A percentile compares a stretch with the other conserved stretches of the same genome.
Conservation (phyloP, 2,888 invertebrate genomes). For the Nemurella pictetii region DNA sequence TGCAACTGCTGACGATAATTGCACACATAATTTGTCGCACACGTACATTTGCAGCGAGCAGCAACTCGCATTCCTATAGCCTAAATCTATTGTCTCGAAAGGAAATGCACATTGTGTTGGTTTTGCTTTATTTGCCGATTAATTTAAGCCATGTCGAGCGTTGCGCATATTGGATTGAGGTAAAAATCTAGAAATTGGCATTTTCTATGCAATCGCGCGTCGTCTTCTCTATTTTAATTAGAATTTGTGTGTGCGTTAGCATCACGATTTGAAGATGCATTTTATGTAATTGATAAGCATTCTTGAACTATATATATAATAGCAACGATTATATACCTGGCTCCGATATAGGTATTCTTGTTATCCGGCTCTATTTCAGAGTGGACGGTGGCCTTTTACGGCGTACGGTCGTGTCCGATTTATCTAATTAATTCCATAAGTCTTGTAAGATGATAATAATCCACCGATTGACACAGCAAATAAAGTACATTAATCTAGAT, state of each 20-base stretch:
- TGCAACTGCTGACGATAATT: not conserved
- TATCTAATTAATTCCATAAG: not conserved
- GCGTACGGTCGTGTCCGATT: not conserved
- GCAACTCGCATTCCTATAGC: not conserved
- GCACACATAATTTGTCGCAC: not conserved
- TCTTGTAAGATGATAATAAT: not conserved
- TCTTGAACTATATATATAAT: not conserved
- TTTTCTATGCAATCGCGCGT: not conserved
- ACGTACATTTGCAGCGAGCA: not conserved
- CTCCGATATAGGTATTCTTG: not conserved
- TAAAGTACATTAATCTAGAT: constrained; percentile 7
- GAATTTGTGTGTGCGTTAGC: not conserved
- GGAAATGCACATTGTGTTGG: too few species aligned
- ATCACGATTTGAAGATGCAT: not conserved
- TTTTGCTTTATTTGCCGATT: too few species aligned
- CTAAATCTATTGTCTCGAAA: not conserved
- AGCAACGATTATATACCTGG: not conserved
- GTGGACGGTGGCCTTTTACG: not conserved
- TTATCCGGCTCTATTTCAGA: not conserved
- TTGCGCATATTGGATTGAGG: not conserved
- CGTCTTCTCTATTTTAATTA: not conserved
- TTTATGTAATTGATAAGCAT: not conserved
- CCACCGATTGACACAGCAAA: constrained; percentile 2
- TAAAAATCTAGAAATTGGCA: not conserved
- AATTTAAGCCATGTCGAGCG: not conserved